phyloP scores from a whole-genome alignment of 2,113 vertebrate genomes.

The Peromyscus leucopus region DNA sequence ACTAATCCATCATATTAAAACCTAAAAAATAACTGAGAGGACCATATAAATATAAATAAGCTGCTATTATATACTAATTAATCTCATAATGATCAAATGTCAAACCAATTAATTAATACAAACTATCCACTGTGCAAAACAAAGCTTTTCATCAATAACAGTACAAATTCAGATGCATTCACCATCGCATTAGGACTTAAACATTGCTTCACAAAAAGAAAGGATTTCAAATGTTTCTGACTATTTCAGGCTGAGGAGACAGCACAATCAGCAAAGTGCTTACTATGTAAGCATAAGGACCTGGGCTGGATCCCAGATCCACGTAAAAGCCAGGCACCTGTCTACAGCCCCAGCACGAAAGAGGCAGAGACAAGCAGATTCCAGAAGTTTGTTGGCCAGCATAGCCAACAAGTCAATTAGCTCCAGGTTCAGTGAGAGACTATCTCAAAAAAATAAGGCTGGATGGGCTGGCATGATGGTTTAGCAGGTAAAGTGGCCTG shows the following conservation, averaged over 20 bases:
- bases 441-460: neutral
- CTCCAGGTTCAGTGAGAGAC: neutral
- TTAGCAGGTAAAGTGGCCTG: neutral
- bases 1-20: slow-evolving; percentile 49
- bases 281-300: neutral
- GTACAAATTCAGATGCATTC: neutral
- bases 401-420: neutral
- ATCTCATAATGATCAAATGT: slow-evolving; percentile 42
- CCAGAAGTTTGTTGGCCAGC: neutral
- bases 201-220: neutral
- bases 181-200: slow-evolving; percentile 6
- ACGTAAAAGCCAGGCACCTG: neutral
- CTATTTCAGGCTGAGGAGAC: neutral
- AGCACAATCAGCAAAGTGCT: too few species aligned
- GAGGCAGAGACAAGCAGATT: neutral
- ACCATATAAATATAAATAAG: slow-evolving; percentile 45
- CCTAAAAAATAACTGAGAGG: slow-evolving; percentile 35
- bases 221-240: slow-evolving; percentile 32
- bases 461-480: neutral
- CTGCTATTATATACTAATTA: slow-evolving; percentile 37
- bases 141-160: slow-evolving; percentile 36
- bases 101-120: slow-evolving; percentile 47
- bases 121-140: neutral
- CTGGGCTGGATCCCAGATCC: neutral
- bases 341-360: neutral